A percentile compares a stretch with the other conserved stretches of the same genome.
Conservation (phyloP, 2,888 invertebrate species). For the Anoplius nigerrimus region DNA sequence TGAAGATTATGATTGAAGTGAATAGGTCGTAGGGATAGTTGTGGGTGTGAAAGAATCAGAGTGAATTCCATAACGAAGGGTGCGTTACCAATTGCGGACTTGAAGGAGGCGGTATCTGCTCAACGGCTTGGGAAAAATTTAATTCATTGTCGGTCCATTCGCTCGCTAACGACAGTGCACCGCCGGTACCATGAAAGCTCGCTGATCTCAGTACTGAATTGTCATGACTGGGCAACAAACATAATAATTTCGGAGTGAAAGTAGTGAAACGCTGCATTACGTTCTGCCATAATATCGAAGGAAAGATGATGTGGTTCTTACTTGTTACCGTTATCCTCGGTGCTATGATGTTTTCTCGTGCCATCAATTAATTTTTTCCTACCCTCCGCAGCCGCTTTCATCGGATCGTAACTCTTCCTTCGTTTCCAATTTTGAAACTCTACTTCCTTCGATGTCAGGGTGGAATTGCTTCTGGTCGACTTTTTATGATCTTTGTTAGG, state of each 20-base stretch:
- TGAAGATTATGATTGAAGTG: not conserved
- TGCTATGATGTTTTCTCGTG: conserved; percentile 65
- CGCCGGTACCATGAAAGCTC: conserved; percentile 75
- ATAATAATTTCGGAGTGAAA: not conserved
- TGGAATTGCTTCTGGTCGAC: conserved; percentile 82
- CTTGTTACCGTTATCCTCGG: conserved; percentile 66
- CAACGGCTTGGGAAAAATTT: conserved; percentile 47
- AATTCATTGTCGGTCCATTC: conserved; percentile 68
- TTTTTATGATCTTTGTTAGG: conserved; percentile 75
- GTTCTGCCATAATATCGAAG: not conserved
- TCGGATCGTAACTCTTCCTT: conserved; percentile 95
- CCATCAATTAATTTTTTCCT: conserved; percentile 77
- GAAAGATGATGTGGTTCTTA: conserved; percentile 38
- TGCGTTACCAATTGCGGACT: conserved; percentile 65
- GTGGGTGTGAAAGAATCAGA: not conserved
- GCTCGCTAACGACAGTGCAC: conserved; percentile 62
- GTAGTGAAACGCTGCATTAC: not conserved
- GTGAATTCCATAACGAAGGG: conserved; percentile 1
- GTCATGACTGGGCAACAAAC: conserved; percentile 59
- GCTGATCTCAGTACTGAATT: conserved; percentile 75
- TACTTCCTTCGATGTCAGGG: conserved; percentile 85
- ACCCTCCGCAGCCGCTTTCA: conserved; percentile 94
- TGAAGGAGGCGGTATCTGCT: conserved; percentile 63
- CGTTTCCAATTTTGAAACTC: conserved; percentile 97
- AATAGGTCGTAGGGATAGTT: not conserved